Evolutionary conservation across 2,113 vertebrate species (phyloP), one percentile per base, ranked within the genome.

Genomic region (Paramisgurnus dabryanus): DNA sequence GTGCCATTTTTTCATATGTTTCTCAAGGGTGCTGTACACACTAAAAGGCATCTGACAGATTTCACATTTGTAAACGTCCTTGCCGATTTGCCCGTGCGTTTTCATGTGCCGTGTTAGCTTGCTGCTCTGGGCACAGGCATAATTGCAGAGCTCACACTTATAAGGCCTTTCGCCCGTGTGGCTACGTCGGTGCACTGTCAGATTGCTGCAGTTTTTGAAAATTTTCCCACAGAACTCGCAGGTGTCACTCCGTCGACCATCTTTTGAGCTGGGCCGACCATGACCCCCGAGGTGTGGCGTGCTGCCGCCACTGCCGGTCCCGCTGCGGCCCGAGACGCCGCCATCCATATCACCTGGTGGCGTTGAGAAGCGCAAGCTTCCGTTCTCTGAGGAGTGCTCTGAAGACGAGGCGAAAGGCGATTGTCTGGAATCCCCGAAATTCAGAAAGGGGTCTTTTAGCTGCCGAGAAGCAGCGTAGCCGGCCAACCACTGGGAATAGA

Each of bases 1-100:
- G 96, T 99, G 98, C 98, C 98, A 99, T 95, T 99, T 99, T 96
- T 99, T 99, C 98, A 99, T 99, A 95, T 99, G 97, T 98, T 99
- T 99, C 96, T 99, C 98, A 95, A 99, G 96, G 94, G 98, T 99
- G 95, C 98, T 99, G 95, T 99, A 99, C 96, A 99, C 98, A 94
- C 98, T 99, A 96, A 99, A 99, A 96, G 98, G 98, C 98, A 99
- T 99, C 95, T 99, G 93, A 96, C 98, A 99, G 95, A 99, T 98
- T 92, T 99, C 98, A 95, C 98, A 99, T 96, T 99, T 99, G 96
- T 97, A 99, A 95, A 99, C 97, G 95, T 99, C 98, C 95, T 98
- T 99, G 93, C 98, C 98, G 93, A 99, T 94, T 94, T 99, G 98
- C 94, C 98, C 98, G 84, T 99, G 98, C 91, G 98, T 99, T 96